Conservation (phyloP, 2,797 vertebrate genomes). For the Aeoliscus strigatus region DNA sequence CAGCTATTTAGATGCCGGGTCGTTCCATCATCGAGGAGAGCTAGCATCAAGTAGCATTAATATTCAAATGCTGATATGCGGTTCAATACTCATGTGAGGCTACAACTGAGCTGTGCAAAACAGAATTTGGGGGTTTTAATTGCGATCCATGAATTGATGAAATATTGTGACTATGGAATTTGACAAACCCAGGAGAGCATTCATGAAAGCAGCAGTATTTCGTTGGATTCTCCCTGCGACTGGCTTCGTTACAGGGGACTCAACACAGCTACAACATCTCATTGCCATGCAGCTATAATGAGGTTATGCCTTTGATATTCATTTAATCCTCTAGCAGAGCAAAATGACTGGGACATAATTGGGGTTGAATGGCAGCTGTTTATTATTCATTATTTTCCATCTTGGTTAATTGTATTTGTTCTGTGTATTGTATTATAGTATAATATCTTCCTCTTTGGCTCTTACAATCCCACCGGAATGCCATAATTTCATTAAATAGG, state of each 20-base stretch:
- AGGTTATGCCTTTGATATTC: constrained; percentile 24
- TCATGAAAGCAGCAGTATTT: constrained; percentile 6
- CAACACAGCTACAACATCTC: constrained; percentile 14
- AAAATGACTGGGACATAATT: constrained; percentile 19
- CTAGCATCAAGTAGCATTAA: no score
- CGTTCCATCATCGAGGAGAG: no score
- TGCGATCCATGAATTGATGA: not conserved
- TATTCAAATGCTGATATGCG: no score
- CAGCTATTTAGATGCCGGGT: no score
- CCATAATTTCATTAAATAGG: constrained; percentile 15
- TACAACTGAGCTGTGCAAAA: no score
- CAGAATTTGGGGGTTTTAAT: no score
- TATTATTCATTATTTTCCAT: constrained; percentile 20
- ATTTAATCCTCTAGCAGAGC: constrained; percentile 23
- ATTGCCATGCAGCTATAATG: constrained; percentile 23
- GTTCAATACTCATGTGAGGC: no score
- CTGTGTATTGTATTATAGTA: constrained; percentile 17
- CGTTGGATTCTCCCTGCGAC: constrained; percentile 4
- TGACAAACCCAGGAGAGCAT: constrained; percentile 1
- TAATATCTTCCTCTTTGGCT: constrained; percentile 6
- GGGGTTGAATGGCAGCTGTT: constrained; percentile 23
- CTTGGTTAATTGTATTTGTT: constrained; percentile 11
- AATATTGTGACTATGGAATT: no score
- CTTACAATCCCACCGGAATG: constrained; percentile 1
- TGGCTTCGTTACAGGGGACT: constrained; percentile 9